Base-by-base conservation (phyloP, 2,888 invertebrate genomes). In the Brachyptera putata region DNA sequence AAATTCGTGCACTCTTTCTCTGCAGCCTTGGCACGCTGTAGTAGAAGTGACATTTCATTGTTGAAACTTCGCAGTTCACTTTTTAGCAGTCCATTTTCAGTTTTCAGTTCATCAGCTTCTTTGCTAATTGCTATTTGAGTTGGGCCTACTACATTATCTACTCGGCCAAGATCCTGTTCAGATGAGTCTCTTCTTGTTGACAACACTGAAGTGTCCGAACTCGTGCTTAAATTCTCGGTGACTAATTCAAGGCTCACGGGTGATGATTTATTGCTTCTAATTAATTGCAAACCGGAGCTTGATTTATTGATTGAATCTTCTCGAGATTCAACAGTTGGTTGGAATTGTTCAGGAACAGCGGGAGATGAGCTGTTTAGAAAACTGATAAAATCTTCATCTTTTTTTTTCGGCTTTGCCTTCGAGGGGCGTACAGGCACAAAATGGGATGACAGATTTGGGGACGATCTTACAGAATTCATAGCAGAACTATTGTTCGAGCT, bases 51-150 rank as follows among this genome's bases (percentile, higher is more conserved):
- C 68, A 80, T 73, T 68, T 81, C 80, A 66, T 77, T 76, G 66
- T 79, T 79, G 1, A 80, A 70, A 49, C 77, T 77, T 37, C 76
- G 69, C 13, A 80, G 72, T 70, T 81, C 80, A 68, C 75, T 78
- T 65, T 75, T 74, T 56, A 81, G 70, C 61, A 77, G 67, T 43
- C 63, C 64, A 67, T 68, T 69, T 67, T 71, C 70, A 61, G 53
- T 61, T 24, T 36, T 56, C 13, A 65, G 30, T 22, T 57, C 61
- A 9, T 41, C 61, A 4, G 22, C 16, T 21, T 21, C 53, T 22
- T 16, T 18, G 18, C 36, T 36, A 3, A 24, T 46, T 22, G 22
- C 4, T 21, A 41, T 41, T 21, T 46, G 46, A 3, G 30, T 30
- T 30, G 7, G 30, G 11, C 11, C 11, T 7, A 30, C 11, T 7